Evolutionary conservation across 2,797 vertebrate genomes (phyloP), one percentile per base, ranked within the genome.

Genomic region (Manis javanica): DNA sequence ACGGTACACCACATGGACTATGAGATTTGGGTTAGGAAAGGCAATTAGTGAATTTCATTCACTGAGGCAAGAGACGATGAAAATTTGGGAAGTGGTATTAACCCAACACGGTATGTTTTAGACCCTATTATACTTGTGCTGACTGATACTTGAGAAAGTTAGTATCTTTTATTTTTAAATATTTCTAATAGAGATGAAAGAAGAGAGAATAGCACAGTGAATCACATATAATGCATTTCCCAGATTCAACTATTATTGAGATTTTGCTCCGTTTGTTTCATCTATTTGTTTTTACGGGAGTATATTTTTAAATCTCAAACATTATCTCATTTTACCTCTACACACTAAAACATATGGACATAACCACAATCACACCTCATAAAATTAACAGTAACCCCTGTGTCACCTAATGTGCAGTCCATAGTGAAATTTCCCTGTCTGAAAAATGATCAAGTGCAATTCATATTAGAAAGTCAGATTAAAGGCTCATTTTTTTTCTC

Each of bases 121-220:
- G 31, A 88, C 4, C 23, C 0, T 37, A 63, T 29, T 57, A 88
- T 4, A 16, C 37, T 59, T 51, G 1, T 51, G 42, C 61, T 63
- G 68, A 87, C 31, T 5, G 42, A 63, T 23, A 53, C 23, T 81
- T 85, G n/a, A 84, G 59, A 93, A 85, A 87, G 15, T 11, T 31
- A 90, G 1, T n/a, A 42, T 78, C 79, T 77, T 87, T 92, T 85
- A 57, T 69, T 91, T 90, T 87, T 53, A 87, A 75, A 29, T 95
- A 81, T 75, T 71, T 93, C 59, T 69, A 71, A 18, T 77, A 53
- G 85, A 71, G 53, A 75, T 39, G 85, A 84, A 75, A n/a, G 15
- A 39, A 83, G 31, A 64, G 42, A 75, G 34, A 57, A 69, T 5
- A 69, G 18, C 49, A 78, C 7, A 68, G 57, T 51, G 42, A 46